Evolutionary conservation across 2,888 invertebrate species (phyloP).

Genomic region (Altica lythri): DNA sequence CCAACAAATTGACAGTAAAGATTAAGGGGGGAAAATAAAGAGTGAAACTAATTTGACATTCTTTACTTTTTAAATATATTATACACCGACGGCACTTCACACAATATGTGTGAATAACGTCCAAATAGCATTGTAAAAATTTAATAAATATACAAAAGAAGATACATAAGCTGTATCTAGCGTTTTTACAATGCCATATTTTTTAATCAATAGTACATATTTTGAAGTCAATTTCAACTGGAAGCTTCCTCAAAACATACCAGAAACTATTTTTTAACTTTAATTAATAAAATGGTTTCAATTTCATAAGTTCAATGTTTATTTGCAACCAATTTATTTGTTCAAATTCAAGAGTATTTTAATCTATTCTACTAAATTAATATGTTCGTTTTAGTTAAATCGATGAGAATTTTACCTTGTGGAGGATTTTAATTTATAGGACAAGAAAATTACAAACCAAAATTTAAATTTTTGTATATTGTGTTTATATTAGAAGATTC

Average conservation of each 20-base stretch:
- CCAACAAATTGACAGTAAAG: too few species aligned
- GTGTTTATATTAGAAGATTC: too few species aligned
- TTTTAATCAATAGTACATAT: constrained; percentile 31
- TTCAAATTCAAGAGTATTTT: not conserved
- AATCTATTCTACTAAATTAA: too few species aligned
- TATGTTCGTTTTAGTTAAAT: too few species aligned
- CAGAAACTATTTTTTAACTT: constrained; percentile 16
- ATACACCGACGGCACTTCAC: constrained; percentile 47
- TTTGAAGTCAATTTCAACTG: constrained; percentile 28
- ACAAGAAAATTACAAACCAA: too few species aligned
- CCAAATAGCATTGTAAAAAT: constrained; percentile 50
- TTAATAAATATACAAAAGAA: constrained; percentile 41
- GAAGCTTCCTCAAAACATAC: constrained; percentile 42
- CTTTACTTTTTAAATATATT: constrained; percentile 44
- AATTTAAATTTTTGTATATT: too few species aligned
- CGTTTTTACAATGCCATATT: constrained; percentile 48
- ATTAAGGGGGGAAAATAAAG: not conserved
- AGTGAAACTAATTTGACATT: constrained; percentile 36
- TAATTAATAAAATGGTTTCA: not conserved
- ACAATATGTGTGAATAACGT: constrained; percentile 51
- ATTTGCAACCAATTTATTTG: constrained; percentile 9
- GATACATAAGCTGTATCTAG: constrained; percentile 37
- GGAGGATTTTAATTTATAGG: too few species aligned
- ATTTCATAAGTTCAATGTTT: not conserved
- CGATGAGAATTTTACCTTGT: too few species aligned